Evolutionary conservation across 2,888 invertebrate species (phyloP).

Genomic region (Tiliacea aurago): DNA sequence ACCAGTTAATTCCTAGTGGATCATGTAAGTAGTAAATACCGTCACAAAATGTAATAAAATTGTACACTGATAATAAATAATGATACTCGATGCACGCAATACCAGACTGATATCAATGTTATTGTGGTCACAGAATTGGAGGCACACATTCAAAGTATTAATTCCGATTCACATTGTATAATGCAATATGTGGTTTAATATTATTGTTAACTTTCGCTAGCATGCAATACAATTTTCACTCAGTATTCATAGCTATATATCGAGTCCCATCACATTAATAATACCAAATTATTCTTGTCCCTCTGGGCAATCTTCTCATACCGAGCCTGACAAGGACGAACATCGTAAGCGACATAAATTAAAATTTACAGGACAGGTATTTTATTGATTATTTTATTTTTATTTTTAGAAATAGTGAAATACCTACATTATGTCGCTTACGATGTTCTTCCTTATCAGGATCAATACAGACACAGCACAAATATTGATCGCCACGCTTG

Average conservation of each 20-base stretch:
- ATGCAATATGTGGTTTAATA: conserved; percentile 13
- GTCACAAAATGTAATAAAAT: not conserved
- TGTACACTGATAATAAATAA: not conserved
- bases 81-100: conserved; percentile 6
- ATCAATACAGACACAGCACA: too few species aligned
- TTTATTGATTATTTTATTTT: too few species aligned
- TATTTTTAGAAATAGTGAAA: too few species aligned
- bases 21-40: not conserved
- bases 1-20: not conserved
- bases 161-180: conserved; percentile 11
- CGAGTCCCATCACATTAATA: too few species aligned
- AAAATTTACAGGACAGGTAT: too few species aligned
- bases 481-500: too few species aligned
- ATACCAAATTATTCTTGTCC: not conserved
- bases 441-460: too few species aligned
- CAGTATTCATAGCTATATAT: not conserved
- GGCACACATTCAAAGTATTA: conserved; percentile 13
- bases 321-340: too few species aligned
- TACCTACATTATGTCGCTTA: too few species aligned
- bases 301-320: too few species aligned
- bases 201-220: conserved; percentile 4
- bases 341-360: too few species aligned
- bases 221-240: conserved; percentile 1
- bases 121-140: conserved; percentile 17
- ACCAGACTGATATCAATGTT: conserved; percentile 26